Base-by-base conservation (phyloP, 2,888 invertebrate species). In the Latrodectus elegans region DNA sequence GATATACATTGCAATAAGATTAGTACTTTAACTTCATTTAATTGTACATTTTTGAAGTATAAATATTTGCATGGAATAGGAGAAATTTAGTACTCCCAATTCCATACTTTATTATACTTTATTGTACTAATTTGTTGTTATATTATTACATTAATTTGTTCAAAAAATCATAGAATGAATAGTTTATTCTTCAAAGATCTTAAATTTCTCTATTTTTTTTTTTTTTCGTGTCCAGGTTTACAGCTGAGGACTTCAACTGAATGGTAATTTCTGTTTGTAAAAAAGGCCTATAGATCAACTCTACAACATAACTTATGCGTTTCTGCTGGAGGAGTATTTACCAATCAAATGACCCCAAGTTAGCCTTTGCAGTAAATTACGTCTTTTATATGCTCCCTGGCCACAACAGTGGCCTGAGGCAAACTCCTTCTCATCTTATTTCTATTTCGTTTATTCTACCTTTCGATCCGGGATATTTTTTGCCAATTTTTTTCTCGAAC, bases 281-380 rank as follows among this genome's bases (percentile, higher is more conserved):
- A 77, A 52, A 38, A 68, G 52, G 52, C 68, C 3, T 17, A 17
- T 17, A 77, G 67, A 77, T 60, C 60, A 60, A 53, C 68, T 9
- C 52, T 9, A 78, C 52, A 10, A 68, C 74, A 75, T 82, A 82
- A 82, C 52, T 82, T 81, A 75, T 70, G 68, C 75, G 26, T 38
- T 68, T 11, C 14, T 15, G 53, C 81, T 67, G 11, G 26, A 53
- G 65, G 81, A 26, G 67, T 82, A 84, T 77, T 84, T 84, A 84
- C 84, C 84, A 84, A 84, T 84, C 84, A 84, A 84, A 84, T 84
- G 84, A 84, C 84, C 84, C 72, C 78, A 73, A 78, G 84, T 84
- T 84, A 84, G 84, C 84, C 84, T 84, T 78, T 65, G 53, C 78
- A 77, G 84, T 84, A 84, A 84, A 84, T 84, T 84, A 84, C 84